Conservation (phyloP, 2,797 vertebrate genomes). For the Malurus splendens region DNA sequence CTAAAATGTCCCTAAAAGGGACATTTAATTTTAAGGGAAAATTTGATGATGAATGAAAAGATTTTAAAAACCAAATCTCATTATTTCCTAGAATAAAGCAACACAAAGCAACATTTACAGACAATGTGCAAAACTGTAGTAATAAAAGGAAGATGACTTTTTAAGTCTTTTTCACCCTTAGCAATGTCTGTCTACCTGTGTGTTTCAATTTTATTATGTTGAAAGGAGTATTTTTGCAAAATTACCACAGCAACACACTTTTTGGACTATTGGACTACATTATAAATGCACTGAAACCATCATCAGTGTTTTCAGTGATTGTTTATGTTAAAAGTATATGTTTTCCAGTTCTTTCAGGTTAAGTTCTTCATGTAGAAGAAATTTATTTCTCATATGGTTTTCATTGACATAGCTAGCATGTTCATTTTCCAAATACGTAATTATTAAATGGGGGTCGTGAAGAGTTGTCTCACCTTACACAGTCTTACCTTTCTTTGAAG, state of each 20-base stretch:
- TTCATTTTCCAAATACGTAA: neutral
- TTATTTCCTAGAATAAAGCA: neutral
- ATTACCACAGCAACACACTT: neutral
- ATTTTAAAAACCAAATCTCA: neutral
- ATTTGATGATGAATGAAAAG: neutral
- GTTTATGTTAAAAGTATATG: neutral
- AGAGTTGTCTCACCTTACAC: neutral
- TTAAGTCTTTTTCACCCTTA: neutral
- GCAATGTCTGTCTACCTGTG: neutral
- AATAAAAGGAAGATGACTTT: neutral
- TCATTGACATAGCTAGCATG: neutral
- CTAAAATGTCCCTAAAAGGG: neutral
- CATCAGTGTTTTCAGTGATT: neutral
- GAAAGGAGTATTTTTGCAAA: neutral
- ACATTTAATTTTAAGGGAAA: neutral
- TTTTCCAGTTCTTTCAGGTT: neutral
- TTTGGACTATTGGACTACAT: neutral
- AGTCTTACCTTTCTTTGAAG: neutral
- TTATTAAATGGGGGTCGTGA: neutral
- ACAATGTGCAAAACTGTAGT: neutral
- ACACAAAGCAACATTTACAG: neutral
- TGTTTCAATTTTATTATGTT: neutral
- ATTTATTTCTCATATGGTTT: neutral
- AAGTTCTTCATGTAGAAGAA: neutral
- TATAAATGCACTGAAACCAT: neutral